Evolutionary conservation across 1,140 invertebrate genomes (phyloP), one percentile per base, ranked within the genome.

Genomic region (Drosophila murphyi): DNA sequence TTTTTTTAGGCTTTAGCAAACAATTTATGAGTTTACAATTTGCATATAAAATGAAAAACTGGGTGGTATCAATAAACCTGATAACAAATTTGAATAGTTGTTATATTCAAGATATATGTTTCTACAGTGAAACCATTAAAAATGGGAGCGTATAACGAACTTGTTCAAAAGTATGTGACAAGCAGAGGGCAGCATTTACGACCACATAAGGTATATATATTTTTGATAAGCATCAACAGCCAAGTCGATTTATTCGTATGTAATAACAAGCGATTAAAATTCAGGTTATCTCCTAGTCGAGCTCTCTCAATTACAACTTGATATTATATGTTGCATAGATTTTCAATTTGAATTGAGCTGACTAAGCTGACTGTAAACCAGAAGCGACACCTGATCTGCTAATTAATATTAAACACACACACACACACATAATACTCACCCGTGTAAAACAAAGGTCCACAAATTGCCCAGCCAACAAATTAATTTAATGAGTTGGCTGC

Each of bases 21-120:
- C 31, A 63, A 82, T 78, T 75, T 73, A 65, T 70, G 65, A 63
- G 56, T 47, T 85, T 67, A 34, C 3, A 55, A 86, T 75, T 71
- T 75, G 65, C 80, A 82, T 78, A 41, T n/a, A 51, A 78, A 61
- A 69, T 52, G 31, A 62, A 62, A 76, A 70, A 72, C 51, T 59
- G 52, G 29, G 61, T 51, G 62, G 67, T 34, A 39, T 20, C 20
- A 63, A 55, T 37, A 37, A 63, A 70, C 48, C 32, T 37, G 4
- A 41, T 52, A 29, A 12, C 59, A 59, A 72, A 32, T 60, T 60
- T 5, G 47, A 29, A 12, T 29, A 60, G 12, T 12, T 12, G 12
- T 12, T 12, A 12, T 12, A 12, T 12, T 12, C 12, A 12, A 12
- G 5, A 56, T 54, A 20, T n/a, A 39, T 57, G 20, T 20, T 20